Evolutionary conservation across 2,797 vertebrate species (phyloP), one percentile per base, ranked within the genome.

Genomic region (Anguilla anguilla): DNA sequence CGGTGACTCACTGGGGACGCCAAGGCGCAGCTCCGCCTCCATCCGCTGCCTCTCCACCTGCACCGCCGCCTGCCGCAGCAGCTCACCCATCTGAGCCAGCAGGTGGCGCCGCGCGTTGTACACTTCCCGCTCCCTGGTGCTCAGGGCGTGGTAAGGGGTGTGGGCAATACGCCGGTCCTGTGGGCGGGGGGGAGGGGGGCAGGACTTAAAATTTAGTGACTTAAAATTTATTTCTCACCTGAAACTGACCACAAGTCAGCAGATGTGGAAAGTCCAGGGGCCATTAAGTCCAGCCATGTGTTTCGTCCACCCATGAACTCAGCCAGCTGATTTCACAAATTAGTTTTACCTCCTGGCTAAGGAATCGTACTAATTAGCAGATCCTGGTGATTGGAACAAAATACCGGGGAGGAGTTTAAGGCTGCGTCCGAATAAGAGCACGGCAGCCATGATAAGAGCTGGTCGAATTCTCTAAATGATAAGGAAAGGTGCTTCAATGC

Each of bases 101-200:
- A 98, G 91, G 77, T 94, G 91, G 83, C 86, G 92, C 3, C 96
- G 94, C 17, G 89, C 86, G 43, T 94, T 91, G 39, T 94, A 94
- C 0, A 83, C 89, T 87, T 97, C 95, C 69, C 95, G 94, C 89
- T 98, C 96, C 0, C 35, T 57, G 0, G 91, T 90, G 89, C 86
- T 94, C 61, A 97, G 92, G 51, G 93, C 88, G 0, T 97, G 96
- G 91, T 96, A 96, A 1, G 96, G 96, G 2, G 94, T 96, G 86
- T 94, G 93, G 51, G 96, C 90, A 11, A 97, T 93, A 87, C 89
- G 94, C 25, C 88, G 51, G 90, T 97, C 96, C 97, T 98, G 91
- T 17, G 64, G 88, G 2, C 19, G 2, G 19, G 25, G 79, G 89
- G 19, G 81, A 0, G 13, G 49, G 9, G 4, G 49, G 9, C 49